Percentiles rank a stretch among this genome's conserved stretches.
Conservation (phyloP, 2,113 vertebrate genomes). For the Menura novaehollandiae region DNA sequence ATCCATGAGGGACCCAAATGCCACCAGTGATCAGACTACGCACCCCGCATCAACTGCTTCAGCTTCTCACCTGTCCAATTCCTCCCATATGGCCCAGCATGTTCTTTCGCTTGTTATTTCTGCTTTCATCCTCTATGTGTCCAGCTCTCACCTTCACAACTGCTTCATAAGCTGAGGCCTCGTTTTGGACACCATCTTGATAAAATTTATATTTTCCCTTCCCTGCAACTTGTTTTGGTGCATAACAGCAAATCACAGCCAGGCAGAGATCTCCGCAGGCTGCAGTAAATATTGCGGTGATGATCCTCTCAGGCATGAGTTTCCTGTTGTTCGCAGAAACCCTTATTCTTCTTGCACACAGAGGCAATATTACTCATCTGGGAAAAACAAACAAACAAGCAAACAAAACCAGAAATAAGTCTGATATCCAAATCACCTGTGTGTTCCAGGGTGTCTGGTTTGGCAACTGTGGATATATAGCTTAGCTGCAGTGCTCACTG, state of each 20-base stretch:
- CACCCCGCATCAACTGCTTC: neutral
- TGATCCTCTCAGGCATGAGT: neutral
- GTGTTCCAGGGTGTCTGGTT: neutral
- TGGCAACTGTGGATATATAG: neutral
- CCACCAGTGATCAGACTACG: neutral
- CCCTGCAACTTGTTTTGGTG: neutral
- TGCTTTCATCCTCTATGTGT: neutral
- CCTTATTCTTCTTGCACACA: neutral
- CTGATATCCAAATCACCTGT: neutral
- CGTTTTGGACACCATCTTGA: accelerated
- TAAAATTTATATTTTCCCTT: neutral
- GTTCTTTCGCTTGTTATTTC: neutral
- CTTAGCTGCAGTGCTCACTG: neutral
- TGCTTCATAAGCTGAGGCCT: neutral
- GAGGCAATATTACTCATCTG: neutral
- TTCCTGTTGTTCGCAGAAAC: neutral
- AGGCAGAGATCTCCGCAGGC: neutral
- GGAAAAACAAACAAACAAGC: neutral
- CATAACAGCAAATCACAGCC: neutral
- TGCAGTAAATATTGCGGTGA: neutral
- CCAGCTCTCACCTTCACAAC: neutral
- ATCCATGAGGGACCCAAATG: neutral
- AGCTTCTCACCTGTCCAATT: neutral
- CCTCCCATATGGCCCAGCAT: neutral
- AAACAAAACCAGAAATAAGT: neutral